phyloP scores from a whole-genome alignment of 1,140 invertebrate genomes.

The Luehdorfia chinensis region DNA sequence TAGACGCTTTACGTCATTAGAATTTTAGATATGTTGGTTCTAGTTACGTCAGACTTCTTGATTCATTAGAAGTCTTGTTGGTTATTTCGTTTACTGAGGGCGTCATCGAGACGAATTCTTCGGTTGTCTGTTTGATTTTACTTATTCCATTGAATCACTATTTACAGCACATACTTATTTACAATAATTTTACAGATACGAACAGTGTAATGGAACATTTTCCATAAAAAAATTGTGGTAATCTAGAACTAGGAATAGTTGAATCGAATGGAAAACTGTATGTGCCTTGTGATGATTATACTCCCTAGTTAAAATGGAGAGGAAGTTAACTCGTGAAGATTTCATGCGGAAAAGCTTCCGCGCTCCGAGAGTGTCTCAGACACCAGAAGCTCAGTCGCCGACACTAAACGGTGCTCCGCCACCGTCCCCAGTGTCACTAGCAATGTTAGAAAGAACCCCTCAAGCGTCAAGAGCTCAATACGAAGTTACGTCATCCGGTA shows the following conservation, averaged over 20 bases:
- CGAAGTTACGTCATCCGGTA: slow-evolving; percentile 56
- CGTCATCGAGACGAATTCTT: background rate
- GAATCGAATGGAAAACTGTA: slow-evolving; percentile 26
- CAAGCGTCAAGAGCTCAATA: slow-evolving; percentile 50
- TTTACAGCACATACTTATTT: no score
- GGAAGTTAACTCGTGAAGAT: slow-evolving; percentile 71
- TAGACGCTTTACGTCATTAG: slow-evolving; percentile 30
- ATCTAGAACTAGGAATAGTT: no score
- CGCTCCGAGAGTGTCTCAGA: slow-evolving; percentile 52
- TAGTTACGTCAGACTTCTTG: slow-evolving; percentile 25
- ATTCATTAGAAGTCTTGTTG: background rate
- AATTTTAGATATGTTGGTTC: slow-evolving; percentile 32
- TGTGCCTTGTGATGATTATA: slow-evolving; percentile 23
- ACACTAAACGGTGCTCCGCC: slow-evolving; percentile 58
- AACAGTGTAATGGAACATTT: slow-evolving; percentile 8
- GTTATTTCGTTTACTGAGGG: background rate
- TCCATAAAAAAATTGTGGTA: no score
- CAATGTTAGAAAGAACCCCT: slow-evolving; percentile 66
- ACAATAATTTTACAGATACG: no score
- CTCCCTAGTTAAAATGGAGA: slow-evolving; percentile 57
- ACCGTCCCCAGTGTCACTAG: slow-evolving; percentile 68
- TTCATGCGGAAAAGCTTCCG: slow-evolving; percentile 75
- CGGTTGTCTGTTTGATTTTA: slow-evolving; percentile 1
- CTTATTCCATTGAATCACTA: no score
- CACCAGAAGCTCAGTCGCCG: slow-evolving; percentile 42